These are phyloP conservation scores for Paguma larvata DNA, from an alignment of 2,797 vertebrate genomes.

Conservation along the genomic window DNA sequence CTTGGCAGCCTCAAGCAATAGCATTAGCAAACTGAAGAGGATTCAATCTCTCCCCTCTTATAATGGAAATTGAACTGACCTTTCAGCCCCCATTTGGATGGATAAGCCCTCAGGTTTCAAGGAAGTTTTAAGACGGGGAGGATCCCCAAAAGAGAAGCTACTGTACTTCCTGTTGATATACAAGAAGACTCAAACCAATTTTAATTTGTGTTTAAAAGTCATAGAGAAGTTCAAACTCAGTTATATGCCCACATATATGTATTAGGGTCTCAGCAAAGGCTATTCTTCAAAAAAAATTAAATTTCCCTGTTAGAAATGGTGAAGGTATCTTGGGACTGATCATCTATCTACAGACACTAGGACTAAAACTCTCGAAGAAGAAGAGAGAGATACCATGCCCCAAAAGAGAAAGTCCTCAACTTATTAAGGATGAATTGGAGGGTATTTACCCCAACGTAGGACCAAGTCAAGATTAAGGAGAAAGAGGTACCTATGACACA, in stretches of 20 bases:
- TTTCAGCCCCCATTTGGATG: not conserved
- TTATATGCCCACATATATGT: not conserved
- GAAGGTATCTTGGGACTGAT: not conserved
- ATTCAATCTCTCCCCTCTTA: constrained; percentile 37
- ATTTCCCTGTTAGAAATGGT: not conserved
- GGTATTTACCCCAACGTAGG: too few species aligned
- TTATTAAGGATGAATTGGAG: not conserved
- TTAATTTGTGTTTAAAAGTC: constrained; percentile 67
- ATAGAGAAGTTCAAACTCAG: constrained; percentile 42
- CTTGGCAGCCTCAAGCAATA: constrained; percentile 62
- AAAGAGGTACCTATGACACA: not conserved
- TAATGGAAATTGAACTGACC: constrained; percentile 57
- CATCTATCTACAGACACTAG: not conserved
- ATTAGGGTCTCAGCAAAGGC: not conserved
- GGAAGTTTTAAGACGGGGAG: constrained; percentile 40
- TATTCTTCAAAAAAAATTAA: not conserved
- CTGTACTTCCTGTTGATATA: not conserved
- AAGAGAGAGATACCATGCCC: not conserved
- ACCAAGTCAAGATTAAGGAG: not conserved
- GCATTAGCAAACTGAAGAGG: constrained; percentile 62
- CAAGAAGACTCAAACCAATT: constrained; percentile 47
- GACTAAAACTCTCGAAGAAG: not conserved
- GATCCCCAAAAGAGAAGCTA: not conserved
- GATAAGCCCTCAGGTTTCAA: not conserved
- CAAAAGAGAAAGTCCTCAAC: not conserved